phyloP scores from a whole-genome alignment of 2,797 vertebrate species.

The Cuculus canorus region DNA sequence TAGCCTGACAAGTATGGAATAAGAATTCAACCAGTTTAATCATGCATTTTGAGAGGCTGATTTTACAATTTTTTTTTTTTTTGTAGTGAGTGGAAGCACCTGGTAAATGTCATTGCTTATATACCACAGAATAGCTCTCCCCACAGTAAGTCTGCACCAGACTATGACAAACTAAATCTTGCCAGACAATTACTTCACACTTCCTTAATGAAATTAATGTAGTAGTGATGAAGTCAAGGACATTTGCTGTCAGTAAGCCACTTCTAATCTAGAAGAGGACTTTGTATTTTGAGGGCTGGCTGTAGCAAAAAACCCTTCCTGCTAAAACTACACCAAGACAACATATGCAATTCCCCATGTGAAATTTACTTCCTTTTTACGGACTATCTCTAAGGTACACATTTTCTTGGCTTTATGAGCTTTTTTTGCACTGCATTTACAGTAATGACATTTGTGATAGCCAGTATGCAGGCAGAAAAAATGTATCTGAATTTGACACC shows the following conservation, averaged over 20 bases:
- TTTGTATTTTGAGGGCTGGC: neutral
- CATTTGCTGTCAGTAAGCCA: neutral
- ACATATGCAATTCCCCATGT: neutral
- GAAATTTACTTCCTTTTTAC: neutral
- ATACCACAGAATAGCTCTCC: neutral
- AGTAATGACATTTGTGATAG: neutral
- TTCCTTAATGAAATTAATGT: neutral
- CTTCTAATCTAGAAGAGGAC: neutral
- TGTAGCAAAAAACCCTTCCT: neutral
- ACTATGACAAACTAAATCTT: neutral
- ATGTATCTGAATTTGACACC: constrained; percentile 5
- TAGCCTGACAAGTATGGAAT: neutral
- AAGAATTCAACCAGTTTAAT: neutral
- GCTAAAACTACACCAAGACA: neutral
- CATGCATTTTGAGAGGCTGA: neutral
- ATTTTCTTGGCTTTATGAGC: neutral
- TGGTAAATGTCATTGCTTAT: neutral
- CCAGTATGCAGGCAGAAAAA: neutral
- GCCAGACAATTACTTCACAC: neutral
- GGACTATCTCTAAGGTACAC: neutral
- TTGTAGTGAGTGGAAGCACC: neutral
- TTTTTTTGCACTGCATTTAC: neutral
- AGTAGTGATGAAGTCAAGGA: constrained; percentile 7
- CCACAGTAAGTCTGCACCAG: neutral
- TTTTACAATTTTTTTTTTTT: neutral